phyloP scores from a whole-genome alignment of 2,888 invertebrate species.

The Drosophila demipolita region DNA sequence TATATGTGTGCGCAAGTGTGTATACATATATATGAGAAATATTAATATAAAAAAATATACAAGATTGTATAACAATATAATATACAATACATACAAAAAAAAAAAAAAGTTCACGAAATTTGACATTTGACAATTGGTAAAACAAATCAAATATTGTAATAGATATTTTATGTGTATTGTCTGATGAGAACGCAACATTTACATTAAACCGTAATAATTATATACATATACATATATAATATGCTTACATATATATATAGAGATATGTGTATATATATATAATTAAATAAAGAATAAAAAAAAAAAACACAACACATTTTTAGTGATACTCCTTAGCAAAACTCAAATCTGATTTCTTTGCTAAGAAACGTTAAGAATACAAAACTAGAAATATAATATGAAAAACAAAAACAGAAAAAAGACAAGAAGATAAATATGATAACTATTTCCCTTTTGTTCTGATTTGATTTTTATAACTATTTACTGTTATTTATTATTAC shows the following conservation, averaged over 20 bases:
- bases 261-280: constrained; percentile 26
- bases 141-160: constrained; percentile 47
- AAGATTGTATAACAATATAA: constrained; percentile 16
- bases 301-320: constrained; percentile 48
- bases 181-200: constrained; percentile 52
- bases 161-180: constrained; percentile 46
- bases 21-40: constrained; percentile 30
- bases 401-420: constrained; percentile 9
- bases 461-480: constrained; percentile 49
- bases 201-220: constrained; percentile 42
- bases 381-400: constrained; percentile 28
- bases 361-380: constrained; percentile 45
- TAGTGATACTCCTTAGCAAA: constrained; percentile 76
- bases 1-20: constrained; percentile 34
- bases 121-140: constrained; percentile 41
- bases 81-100: constrained; percentile 29
- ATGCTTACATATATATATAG: constrained; percentile 17
- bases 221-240: constrained; percentile 32
- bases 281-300: constrained; percentile 17
- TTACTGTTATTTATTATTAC: constrained; percentile 60
- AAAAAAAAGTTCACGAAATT: constrained; percentile 16
- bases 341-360: constrained; percentile 69
- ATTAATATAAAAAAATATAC: constrained; percentile 32
- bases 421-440: constrained; percentile 16
- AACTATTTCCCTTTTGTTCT: constrained; percentile 41